Conservation (phyloP, 2,113 vertebrate species). For the Leucopsar rothschildi region DNA sequence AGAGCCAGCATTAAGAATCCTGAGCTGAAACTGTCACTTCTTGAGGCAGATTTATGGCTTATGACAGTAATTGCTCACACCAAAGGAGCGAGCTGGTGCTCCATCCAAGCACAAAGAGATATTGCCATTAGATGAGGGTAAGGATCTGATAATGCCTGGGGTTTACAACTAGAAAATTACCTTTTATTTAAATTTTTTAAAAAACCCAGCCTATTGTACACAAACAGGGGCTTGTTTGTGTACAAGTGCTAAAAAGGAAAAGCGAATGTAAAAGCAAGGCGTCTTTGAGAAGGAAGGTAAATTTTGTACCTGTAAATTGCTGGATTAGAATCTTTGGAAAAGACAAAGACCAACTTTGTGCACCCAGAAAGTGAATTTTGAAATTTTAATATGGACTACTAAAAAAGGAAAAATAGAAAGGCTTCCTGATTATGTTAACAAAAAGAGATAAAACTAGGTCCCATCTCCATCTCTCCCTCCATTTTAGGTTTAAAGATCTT, state of each 20-base stretch:
- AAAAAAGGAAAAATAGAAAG: background rate
- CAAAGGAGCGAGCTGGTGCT: background rate
- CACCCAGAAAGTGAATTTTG: background rate
- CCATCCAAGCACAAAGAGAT: background rate
- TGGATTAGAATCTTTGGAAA: background rate
- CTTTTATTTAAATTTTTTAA: background rate
- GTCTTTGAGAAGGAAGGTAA: background rate
- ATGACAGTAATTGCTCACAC: constrained; percentile 28
- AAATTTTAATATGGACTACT: background rate
- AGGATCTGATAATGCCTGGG: background rate
- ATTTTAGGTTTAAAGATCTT: background rate
- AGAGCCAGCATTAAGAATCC: background rate
- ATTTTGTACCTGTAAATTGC: background rate
- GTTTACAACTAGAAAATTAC: background rate
- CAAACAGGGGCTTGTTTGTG: background rate
- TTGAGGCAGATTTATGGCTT: constrained; percentile 27
- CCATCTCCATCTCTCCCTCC: background rate
- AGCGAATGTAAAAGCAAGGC: background rate
- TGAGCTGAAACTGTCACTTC: background rate
- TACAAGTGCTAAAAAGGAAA: background rate
- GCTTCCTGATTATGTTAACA: background rate
- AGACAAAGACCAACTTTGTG: background rate
- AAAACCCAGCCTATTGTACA: background rate
- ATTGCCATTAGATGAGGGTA: background rate
- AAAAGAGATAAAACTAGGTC: background rate